Evolutionary conservation across 2,797 vertebrate species (phyloP), one percentile per base, ranked within the genome.

Genomic region (Scarus forsteni): DNA sequence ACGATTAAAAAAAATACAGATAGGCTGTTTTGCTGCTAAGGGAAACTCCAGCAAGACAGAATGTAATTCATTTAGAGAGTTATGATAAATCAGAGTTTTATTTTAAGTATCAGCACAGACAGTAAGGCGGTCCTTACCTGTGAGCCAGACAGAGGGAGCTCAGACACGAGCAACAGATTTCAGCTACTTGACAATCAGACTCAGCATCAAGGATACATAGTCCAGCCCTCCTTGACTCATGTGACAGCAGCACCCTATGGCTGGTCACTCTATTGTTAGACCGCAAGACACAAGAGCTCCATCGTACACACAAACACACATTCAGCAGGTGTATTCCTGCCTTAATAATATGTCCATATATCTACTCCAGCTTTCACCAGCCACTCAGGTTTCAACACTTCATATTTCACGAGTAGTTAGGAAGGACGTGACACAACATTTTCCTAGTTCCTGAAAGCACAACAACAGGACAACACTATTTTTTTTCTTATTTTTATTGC

Each of bases 201-300:
- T 79, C 70, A 83, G 74, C 80, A 81, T 90, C 86, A 91, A 89
- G 84, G 83, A 91, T 92, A 92, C 90, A 85, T 84, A 88, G 82
- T 82, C 79, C 87, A 60, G 44, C 89, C 89, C 84, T 88, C 73
- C 66, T 53, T 68, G 4, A 51, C 76, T 81, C 94, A 95, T 87
- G 91, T 95, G 94, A 95, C 89, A 67, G 58, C 43, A 51, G 52
- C 45, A 38, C 66, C 86, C 91, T 90, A 90, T 92, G 82, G 90
- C 80, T 84, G 85, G 53, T 66, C 82, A 59, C 78, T 80, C 92
- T 94, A 93, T 93, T 94, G 93, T 94, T 94, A 93, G 93, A 83
- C 75, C 51, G 56, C 67, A 70, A 66, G 62, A 74, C 71, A 60
- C 45, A 57, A 48, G 35, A 60, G 27, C 19, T 54, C 65, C 53